Evolutionary conservation across 2,113 vertebrate species (phyloP), one percentile per base, ranked within the genome.

Genomic region (Mystacornis crossleyi): DNA sequence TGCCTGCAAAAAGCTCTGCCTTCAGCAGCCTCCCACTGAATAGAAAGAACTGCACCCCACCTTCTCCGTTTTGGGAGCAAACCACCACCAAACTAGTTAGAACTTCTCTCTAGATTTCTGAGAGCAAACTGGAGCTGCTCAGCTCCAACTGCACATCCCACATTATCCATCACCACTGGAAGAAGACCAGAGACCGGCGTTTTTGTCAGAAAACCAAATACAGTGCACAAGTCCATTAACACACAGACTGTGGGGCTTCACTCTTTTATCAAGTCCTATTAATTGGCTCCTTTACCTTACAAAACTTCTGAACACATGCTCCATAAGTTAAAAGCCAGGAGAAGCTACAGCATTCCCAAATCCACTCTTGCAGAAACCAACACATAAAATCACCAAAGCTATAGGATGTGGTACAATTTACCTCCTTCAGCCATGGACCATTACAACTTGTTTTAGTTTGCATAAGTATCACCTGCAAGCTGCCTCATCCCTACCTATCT

Each of bases 161-260:
- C 51, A 4, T 8, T 5, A 28, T 45, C 45, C 66, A 43, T 7
- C 65, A 69, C 6, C 4, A 4, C 53, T 16, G 23, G 10, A 31
- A 29, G 55, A 19, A 21, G 61, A 18, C 18, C 43, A 24, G n/a
- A 50, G 36, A 83, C 12, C 83, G 71, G 25, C 25, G 4, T 2
- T 82, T 48, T 10, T 81, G 36, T 61, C 82, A 92, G 71, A 69
- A 40, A 93, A 66, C 16, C n/a, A 40, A 85, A 23, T 18, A 34
- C 2, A 45, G 36, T 1, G 14, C 40, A 28, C 0, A 17, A n/a
- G 14, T 24, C n/a, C 50, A 66, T 23, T 34, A 86, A 77, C 23
- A 55, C 36, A 33, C 0, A 0, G 60, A 58, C 62, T 23, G 6
- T 31, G 26, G 0, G 0, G 55, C 48, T 38, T 34, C 47, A 47